Base-by-base conservation (phyloP, 2,797 vertebrate species). In the Amazona finschi region DNA sequence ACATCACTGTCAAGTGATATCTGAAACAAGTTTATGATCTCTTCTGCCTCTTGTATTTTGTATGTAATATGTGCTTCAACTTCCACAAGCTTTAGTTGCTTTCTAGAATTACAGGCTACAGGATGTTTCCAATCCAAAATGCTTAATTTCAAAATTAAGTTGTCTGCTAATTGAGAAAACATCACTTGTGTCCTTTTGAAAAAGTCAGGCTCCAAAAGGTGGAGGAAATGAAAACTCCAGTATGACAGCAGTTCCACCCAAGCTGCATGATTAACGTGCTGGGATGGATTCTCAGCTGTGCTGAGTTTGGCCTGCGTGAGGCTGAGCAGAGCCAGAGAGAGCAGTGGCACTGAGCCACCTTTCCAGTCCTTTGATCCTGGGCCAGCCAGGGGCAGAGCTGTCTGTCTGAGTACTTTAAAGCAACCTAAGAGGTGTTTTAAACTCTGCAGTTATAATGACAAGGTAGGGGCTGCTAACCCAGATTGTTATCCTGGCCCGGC, bases 271-370 rank as follows among this genome's bases (percentile, higher is more conserved):
- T 94, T 91, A 96, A 96, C 43, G 67, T 62, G 71, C 87, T 89
- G 93, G 92, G 91, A 30, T 71, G 70, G 91, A 96, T 95, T 96
- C 92, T 96, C 96, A 97, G 96, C 95, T 97, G 96, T 96, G 94
- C 96, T 58, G 86, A 87, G 90, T 74, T 90, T 94, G 94, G 93
- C 92, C 89, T 79, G 43, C 0, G 0, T 58, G 88, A 36, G 43
- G 93, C 94, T 74, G 92, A 91, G 93, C 83, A 85, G 93, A 93
- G 95, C 95, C 95, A 94, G 88, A 64, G 75, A 5, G 71, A 85
- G 72, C 3, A 5, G 92, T 96, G 95, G 95, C 96, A 92, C 71
- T 0, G 84, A 95, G 95, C 96, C 95, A 94, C 96, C 69, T 74
- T 91, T 74, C 71, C 75, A 92, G 69, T 28, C 21, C 96, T 96